phyloP scores from a whole-genome alignment of 2,888 invertebrate genomes.

The Drosophila trichaetosa region DNA sequence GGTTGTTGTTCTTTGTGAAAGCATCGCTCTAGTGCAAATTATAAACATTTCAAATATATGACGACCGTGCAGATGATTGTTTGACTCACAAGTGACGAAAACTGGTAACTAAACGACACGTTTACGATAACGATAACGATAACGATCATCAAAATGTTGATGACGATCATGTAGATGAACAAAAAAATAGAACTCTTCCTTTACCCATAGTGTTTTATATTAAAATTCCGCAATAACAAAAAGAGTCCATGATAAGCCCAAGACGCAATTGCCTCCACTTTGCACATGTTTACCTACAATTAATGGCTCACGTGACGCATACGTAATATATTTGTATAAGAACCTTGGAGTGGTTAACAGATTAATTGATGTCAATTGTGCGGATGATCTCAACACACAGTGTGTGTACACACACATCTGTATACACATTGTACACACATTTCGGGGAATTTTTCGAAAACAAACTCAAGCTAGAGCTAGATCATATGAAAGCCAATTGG shows the following conservation, averaged over 20 bases:
- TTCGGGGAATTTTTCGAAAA: neutral
- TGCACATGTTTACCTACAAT: constrained; percentile 19
- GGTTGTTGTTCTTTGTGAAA: constrained; percentile 31
- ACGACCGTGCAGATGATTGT: constrained; percentile 33
- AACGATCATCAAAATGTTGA: constrained; percentile 9
- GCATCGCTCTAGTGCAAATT: constrained; percentile 52
- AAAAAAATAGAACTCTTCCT: neutral
- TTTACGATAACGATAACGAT: constrained; percentile 15
- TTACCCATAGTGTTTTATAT: neutral
- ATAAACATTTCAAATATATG: constrained; percentile 55
- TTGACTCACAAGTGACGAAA: constrained; percentile 42
- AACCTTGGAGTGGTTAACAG: neutral
- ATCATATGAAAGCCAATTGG: neutral
- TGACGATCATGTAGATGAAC: neutral
- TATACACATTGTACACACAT: neutral
- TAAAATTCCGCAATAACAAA: neutral
- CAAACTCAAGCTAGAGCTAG: neutral
- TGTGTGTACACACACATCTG: neutral
- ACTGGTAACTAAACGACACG: neutral
- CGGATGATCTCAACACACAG: neutral
- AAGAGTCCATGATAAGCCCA: neutral
- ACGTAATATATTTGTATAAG: constrained; percentile 17
- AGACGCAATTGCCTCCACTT: constrained; percentile 7
- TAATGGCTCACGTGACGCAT: constrained; percentile 51
- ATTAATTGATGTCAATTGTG: constrained; percentile 5